Percentiles rank a stretch among this genome's conserved stretches.
phyloP scores from a whole-genome alignment of 2,113 vertebrate genomes.

The Eudorcas thomsonii region DNA sequence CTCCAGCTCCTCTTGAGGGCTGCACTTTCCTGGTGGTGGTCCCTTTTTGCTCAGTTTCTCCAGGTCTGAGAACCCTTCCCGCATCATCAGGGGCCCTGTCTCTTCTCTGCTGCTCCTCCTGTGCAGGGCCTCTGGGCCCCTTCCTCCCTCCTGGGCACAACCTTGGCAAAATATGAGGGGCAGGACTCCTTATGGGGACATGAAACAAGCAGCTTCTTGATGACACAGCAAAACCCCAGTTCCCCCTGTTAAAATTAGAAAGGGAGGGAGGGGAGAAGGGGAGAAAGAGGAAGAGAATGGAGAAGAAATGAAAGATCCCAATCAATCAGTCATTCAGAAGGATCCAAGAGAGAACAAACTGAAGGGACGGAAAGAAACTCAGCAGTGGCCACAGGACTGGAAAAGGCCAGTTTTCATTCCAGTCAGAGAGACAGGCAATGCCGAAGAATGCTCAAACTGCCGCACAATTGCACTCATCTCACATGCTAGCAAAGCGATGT shows the following conservation, averaged over 20 bases:
- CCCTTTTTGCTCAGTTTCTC: not conserved
- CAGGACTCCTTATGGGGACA: not conserved
- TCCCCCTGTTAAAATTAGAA: not conserved
- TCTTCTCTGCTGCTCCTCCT: not conserved
- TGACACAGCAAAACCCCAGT: not conserved
- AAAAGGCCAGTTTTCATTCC: no score
- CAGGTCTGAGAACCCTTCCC: not conserved
- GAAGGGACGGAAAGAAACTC: not conserved
- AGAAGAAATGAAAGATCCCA: not conserved
- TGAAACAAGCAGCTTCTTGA: not conserved
- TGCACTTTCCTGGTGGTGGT: rapidly evolving
- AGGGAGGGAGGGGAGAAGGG: not conserved
- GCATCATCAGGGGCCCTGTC: not conserved
- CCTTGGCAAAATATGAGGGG: rapidly evolving
- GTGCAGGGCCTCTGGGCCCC: not conserved
- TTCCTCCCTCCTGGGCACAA: rapidly evolving
- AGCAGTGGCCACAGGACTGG: no score
- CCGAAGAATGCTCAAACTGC: no score
- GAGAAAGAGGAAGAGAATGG: not conserved
- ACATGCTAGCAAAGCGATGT: no score
- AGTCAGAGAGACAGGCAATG: no score
- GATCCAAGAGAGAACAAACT: not conserved
- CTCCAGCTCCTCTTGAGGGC: rapidly evolving
- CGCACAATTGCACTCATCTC: no score
- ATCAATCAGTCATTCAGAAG: not conserved